phyloP scores from a whole-genome alignment of 2,797 vertebrate genomes.

The Rhynchotus rufescens region DNA sequence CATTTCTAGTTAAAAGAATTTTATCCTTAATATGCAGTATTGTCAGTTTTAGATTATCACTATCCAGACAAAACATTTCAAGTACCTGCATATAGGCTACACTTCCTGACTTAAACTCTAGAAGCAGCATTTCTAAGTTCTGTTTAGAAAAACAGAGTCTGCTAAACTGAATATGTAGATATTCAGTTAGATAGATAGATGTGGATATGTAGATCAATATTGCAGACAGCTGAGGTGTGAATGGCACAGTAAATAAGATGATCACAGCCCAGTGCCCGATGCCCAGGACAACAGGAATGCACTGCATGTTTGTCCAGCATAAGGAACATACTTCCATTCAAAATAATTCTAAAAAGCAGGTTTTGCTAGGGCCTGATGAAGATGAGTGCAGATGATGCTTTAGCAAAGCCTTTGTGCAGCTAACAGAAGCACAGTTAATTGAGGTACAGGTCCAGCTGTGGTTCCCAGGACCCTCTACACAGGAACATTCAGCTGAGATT shows the following conservation, averaged over 20 bases:
- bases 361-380: background rate
- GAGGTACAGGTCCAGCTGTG: background rate
- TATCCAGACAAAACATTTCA: background rate
- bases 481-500: background rate
- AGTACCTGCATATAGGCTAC: background rate
- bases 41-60: background rate
- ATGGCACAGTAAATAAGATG: background rate
- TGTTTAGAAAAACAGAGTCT: background rate
- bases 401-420: background rate
- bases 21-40: background rate
- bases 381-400: background rate
- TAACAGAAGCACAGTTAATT: background rate
- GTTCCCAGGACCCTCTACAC: background rate
- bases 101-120: background rate
- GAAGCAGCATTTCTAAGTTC: background rate
- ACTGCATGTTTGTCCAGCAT: background rate
- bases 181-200: too few relatives aligned
- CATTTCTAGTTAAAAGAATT: background rate
- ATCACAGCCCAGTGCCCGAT: background rate
- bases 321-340: background rate
- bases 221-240: background rate
- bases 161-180: background rate
- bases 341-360: background rate
- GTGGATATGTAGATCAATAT: background rate
- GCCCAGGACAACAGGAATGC: background rate